Conservation (phyloP, 2,113 vertebrate species). For the Tenebrosternarchus preto region DNA sequence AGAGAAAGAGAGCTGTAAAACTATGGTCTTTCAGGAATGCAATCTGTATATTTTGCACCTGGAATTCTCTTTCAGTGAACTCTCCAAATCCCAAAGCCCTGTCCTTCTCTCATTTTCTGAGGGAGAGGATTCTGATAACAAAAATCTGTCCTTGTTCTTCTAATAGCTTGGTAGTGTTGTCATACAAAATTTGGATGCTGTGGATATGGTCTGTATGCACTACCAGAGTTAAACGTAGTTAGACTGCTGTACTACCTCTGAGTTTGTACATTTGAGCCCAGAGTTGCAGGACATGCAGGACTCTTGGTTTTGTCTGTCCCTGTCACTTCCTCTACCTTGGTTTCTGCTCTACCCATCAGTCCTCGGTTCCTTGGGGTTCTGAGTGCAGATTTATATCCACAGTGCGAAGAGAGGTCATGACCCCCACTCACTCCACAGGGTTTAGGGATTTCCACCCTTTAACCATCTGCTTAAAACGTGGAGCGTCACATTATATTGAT, state of each 20-base stretch:
- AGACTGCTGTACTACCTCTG: too few relatives aligned
- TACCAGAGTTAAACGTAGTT: not conserved
- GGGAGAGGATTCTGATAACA: constrained; percentile 38
- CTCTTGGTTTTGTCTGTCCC: not conserved
- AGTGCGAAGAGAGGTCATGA: constrained; percentile 32
- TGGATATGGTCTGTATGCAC: not conserved
- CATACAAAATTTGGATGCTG: not conserved
- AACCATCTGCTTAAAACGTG: constrained; percentile 40
- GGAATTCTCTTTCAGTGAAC: constrained; percentile 39
- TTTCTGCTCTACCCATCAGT: constrained; percentile 28
- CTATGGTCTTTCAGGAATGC: constrained; percentile 42
- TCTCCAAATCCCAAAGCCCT: constrained; percentile 39
- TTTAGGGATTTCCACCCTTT: constrained; percentile 39
- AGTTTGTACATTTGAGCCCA: not conserved
- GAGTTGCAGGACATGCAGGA: not conserved
- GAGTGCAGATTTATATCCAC: constrained; percentile 37
- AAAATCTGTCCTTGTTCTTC: not conserved
- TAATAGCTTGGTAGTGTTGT: not conserved
- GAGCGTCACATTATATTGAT: constrained; percentile 31
- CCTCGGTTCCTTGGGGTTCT: constrained; percentile 14
- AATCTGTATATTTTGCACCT: constrained; percentile 29
- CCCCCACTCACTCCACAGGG: constrained; percentile 29
- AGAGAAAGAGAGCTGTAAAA: constrained; percentile 3
- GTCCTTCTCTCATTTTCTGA: constrained; percentile 19
- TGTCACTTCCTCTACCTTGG: constrained; percentile 5